Evolutionary conservation across 2,113 vertebrate species (phyloP), one percentile per base, ranked within the genome.

Genomic region (Polyodon spathula): DNA sequence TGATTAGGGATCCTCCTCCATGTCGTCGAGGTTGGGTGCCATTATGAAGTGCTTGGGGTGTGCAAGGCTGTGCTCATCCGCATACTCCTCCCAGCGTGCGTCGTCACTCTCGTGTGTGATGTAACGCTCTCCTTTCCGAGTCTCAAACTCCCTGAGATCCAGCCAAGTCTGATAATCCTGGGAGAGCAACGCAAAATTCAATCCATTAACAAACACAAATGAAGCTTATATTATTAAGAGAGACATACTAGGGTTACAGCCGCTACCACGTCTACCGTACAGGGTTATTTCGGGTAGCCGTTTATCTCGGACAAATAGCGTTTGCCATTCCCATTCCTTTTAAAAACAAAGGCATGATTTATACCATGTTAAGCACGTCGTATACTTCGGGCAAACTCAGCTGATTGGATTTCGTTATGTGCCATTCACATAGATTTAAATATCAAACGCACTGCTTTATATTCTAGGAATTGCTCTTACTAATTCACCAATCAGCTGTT

Each of bases 91-190:
- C 95, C 95, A 98, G 61, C 95, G 94, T 0, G 91, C 90, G 17
- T 98, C 95, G 1, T 98, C 95, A 0, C 95, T 98, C 76, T 98
- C 95, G 0, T 98, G 95, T 51, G 95, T 98, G 70, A 98, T 98
- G 65, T 97, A 98, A 72, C 95, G 95, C 69, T 98, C 95, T 1
- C 94, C 94, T 54, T 91, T 85, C 42, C 93, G 90, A 0, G 93
- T 97, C 83, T 98, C 95, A 61, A 98, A 97, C 78, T 98, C 95
- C 81, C 95, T 86, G 71, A 98, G 89, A 76, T 98, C 94, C 74
- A 98, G 82, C 95, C 95, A 98, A 0, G 94, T 97, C 78, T 96
- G 95, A 76, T 98, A 98, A 81, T 97, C 95, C 95, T 97, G 76
- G 48, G 37, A 51, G 42, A 63, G 44, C 6, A 6, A 15, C 7